phyloP scores from a whole-genome alignment of 2,113 vertebrate species.

The Alectura lathami region DNA sequence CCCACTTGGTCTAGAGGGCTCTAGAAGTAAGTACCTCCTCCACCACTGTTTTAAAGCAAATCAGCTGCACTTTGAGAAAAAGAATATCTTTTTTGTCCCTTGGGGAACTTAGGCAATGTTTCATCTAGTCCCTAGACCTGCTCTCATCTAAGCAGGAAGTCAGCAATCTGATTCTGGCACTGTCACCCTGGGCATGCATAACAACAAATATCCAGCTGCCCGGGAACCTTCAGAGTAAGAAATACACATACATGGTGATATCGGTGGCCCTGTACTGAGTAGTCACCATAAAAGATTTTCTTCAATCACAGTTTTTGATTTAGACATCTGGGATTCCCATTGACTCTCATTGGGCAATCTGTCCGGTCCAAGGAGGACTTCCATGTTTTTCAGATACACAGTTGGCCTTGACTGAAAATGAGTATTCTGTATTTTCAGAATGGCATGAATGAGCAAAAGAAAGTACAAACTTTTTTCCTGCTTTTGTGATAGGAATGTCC shows the following conservation, averaged over 20 bases:
- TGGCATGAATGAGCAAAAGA: neutral
- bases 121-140: neutral
- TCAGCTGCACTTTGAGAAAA: neutral
- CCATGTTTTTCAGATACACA: accelerated
- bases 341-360: neutral
- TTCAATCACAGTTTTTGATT: neutral
- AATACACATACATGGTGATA: neutral
- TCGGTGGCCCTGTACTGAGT: neutral
- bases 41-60: neutral
- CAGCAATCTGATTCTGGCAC: neutral
- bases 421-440: neutral
- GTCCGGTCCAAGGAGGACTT: neutral
- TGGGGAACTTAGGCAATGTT: neutral
- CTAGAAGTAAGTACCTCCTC: neutral
- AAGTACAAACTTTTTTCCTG: neutral
- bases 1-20: neutral
- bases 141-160: neutral
- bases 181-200: neutral
- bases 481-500: neutral
- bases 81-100: neutral
- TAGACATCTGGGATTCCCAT: neutral
- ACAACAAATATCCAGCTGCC: neutral
- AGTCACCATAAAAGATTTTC: neutral
- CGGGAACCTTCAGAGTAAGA: neutral
- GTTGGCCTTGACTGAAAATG: neutral